A percentile compares a stretch with the other conserved stretches of the same genome.
Conservation (phyloP, 2,888 invertebrate genomes). For the Aporophyla lueneburgensis region DNA sequence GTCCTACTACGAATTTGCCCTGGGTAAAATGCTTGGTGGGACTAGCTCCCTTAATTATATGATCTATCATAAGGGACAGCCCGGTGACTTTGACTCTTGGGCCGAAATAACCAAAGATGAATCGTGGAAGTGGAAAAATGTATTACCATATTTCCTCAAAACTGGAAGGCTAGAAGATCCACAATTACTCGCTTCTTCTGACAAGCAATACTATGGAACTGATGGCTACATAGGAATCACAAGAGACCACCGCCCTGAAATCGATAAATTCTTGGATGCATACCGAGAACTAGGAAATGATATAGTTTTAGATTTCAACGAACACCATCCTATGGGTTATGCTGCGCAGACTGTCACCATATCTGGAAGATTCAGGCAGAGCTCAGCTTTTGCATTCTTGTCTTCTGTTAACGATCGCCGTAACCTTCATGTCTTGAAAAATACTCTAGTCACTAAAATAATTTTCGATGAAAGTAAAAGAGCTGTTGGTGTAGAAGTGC, state of each 20-base stretch:
- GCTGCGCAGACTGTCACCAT: conserved; percentile 61
- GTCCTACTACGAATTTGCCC: conserved; percentile 63
- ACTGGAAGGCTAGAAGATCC: conserved; percentile 68
- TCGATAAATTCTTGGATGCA: conserved; percentile 72
- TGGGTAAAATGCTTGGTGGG: conserved; percentile 78
- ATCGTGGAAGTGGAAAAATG: conserved; percentile 73
- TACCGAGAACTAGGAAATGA: conserved; percentile 80
- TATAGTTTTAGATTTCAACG: conserved; percentile 71
- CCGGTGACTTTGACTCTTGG: conserved; percentile 73
- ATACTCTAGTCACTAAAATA: conserved; percentile 70
- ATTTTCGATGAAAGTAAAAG: conserved; percentile 63
- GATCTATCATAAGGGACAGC: conserved; percentile 73
- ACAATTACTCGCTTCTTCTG: conserved; percentile 56
- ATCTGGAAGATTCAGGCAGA: conserved; percentile 79
- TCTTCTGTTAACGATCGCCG: conserved; percentile 65
- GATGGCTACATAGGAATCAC: conserved; percentile 66
- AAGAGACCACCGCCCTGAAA: conserved; percentile 60
- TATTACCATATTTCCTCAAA: conserved; percentile 73
- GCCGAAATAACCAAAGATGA: conserved; percentile 66
- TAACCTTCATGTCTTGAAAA: conserved; percentile 72
- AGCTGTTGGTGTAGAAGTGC: conserved; percentile 67
- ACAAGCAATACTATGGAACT: conserved; percentile 65
- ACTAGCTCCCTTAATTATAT: conserved; percentile 73
- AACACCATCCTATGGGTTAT: conserved; percentile 75
- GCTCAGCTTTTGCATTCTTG: conserved; percentile 82